Conservation (phyloP, 2,113 vertebrate species). For the Colaptes auratus region DNA sequence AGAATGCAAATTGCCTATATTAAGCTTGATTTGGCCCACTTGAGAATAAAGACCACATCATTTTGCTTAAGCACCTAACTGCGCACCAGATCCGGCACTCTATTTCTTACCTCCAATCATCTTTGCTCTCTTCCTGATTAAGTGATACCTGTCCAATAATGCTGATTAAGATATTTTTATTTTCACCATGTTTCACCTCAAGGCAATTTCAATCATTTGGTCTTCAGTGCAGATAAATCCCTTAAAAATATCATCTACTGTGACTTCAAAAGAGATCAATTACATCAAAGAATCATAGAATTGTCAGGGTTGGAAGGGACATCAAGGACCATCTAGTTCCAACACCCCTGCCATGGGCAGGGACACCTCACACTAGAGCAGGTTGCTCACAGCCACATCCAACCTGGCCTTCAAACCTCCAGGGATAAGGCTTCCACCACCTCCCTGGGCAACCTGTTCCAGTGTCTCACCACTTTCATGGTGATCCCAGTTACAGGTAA, state of each 20-base stretch:
- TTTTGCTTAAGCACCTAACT: not conserved
- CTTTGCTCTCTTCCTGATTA: conserved; percentile 23
- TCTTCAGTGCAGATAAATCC: not conserved
- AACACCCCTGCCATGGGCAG: no score
- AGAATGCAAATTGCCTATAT: conserved; percentile 25
- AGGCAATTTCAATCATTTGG: not conserved
- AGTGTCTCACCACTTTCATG: no score
- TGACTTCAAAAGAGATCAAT: not conserved
- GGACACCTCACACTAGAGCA: no score
- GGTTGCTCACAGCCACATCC: no score
- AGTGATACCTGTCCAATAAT: conserved; percentile 32
- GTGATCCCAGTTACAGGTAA: not conserved
- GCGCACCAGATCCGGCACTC: conserved; percentile 13
- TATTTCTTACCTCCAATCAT: not conserved
- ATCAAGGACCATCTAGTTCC: no score
- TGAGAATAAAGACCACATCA: not conserved
- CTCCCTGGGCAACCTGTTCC: no score
- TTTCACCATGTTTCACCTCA: not conserved
- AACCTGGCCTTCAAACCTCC: no score
- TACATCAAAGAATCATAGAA: not conserved
- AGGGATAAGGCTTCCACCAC: no score
- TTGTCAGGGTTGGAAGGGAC: no score
- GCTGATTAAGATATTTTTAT: conserved; percentile 40
- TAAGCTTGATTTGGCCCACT: conserved; percentile 37
- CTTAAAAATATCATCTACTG: not conserved